A percentile compares a stretch with the other conserved stretches of the same genome.
These are phyloP conservation scores for Psephotus haematonotus DNA, from an alignment of 2,113 vertebrate species.

Conservation along the genomic window DNA sequence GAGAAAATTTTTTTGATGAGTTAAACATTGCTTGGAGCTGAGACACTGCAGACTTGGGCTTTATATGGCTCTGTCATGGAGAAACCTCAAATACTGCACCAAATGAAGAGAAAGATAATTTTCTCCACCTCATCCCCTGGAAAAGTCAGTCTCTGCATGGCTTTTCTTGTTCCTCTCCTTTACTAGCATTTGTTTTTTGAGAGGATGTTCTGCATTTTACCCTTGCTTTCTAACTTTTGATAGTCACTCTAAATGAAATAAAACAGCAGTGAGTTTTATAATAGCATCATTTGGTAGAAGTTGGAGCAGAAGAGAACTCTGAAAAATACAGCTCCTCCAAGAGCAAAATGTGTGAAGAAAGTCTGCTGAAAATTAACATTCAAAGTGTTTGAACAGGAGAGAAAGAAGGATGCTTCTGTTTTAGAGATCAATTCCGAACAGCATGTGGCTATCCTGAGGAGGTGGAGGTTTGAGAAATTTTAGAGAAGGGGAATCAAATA, in stretches of 20 bases:
- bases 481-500: background rate
- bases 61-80: background rate
- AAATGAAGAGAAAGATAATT: background rate
- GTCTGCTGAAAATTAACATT: background rate
- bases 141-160: background rate
- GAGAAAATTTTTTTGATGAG: background rate
- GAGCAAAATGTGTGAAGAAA: background rate
- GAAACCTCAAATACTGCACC: background rate
- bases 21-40: background rate
- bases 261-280: background rate
- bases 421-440: background rate
- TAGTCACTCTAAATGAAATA: background rate
- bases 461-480: background rate
- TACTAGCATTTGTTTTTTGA: background rate
- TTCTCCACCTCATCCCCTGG: background rate
- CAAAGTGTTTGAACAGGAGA: background rate
- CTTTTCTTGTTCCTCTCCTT: background rate
- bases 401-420: background rate
- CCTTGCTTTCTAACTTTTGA: background rate
- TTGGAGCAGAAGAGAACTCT: slow-evolving; percentile 1
- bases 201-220: background rate
- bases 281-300: background rate
- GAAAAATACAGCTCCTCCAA: background rate
- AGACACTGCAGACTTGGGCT: background rate
- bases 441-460: background rate